Percentiles rank a stretch among this genome's conserved stretches.
phyloP scores from a whole-genome alignment of 2,797 vertebrate genomes.

The Balearica regulorum region DNA sequence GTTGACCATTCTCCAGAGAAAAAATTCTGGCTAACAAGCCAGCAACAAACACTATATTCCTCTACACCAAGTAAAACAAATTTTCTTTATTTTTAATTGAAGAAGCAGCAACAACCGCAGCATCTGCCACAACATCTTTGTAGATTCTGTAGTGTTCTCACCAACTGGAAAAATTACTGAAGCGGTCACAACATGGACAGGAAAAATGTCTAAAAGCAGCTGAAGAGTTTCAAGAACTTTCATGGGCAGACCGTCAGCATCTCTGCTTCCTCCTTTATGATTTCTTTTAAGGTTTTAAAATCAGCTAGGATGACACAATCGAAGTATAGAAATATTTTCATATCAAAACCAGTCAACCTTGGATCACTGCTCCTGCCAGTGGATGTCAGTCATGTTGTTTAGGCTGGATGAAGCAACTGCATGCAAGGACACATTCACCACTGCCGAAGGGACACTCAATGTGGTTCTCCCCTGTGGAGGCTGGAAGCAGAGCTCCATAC shows the following conservation, averaged over 20 bases:
- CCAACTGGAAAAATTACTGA: neutral
- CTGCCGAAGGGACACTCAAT: accelerated
- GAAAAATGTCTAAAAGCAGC: neutral
- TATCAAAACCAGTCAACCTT: neutral
- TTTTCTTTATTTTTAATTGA: neutral
- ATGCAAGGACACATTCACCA: neutral
- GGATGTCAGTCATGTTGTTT: neutral
- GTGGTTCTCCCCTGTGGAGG: accelerated
- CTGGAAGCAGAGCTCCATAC: neutral
- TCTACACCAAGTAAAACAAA: neutral
- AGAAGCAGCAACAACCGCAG: neutral
- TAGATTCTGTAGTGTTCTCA: neutral
- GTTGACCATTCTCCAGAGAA: neutral
- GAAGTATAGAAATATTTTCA: neutral
- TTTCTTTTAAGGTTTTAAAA: neutral
- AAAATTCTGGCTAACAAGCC: neutral
- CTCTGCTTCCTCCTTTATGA: neutral
- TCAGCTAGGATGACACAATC: neutral
- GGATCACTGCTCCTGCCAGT: neutral
- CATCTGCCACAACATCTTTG: neutral
- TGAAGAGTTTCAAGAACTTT: neutral
- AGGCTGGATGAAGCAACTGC: neutral
- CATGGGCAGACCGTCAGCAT: neutral
- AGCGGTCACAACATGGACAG: neutral
- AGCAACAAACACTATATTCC: neutral